Conservation (phyloP, 2,888 invertebrate genomes). For the Apomyelois bistriatella region DNA sequence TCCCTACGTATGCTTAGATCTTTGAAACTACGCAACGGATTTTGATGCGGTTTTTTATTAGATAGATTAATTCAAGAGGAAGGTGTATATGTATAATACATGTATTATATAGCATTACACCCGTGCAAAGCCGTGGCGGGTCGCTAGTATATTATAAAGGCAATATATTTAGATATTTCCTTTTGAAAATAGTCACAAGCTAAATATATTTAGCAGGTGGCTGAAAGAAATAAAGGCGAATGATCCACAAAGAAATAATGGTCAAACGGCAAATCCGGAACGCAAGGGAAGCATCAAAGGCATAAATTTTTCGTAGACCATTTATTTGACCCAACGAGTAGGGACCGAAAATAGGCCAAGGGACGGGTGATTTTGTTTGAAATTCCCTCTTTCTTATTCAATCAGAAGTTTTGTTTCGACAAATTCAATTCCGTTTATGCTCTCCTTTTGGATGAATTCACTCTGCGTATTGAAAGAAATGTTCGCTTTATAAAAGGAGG, state of each 20-base stretch:
- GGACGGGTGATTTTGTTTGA: slow-evolving; percentile 32
- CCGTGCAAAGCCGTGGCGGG: too few species aligned
- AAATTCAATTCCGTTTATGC: slow-evolving; percentile 22
- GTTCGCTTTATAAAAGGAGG: slow-evolving; percentile 7
- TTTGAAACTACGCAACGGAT: too few species aligned
- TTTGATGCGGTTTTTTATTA: too few species aligned
- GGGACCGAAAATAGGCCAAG: slow-evolving; percentile 45
- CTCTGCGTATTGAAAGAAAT: slow-evolving; percentile 1
- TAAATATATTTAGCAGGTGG: background rate
- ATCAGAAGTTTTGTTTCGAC: slow-evolving; percentile 24
- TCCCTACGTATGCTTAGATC: too few species aligned
- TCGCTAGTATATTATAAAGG: too few species aligned
- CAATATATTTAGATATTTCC: too few species aligned
- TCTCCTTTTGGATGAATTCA: slow-evolving; percentile 17
- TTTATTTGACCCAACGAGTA: slow-evolving; percentile 64
- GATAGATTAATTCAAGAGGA: too few species aligned
- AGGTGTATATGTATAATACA: too few species aligned
- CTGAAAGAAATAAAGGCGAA: background rate
- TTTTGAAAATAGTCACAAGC: too few species aligned
- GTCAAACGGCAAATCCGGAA: slow-evolving; percentile 36
- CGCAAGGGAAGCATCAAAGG: slow-evolving; percentile 44
- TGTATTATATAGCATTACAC: too few species aligned
- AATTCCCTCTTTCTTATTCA: slow-evolving; percentile 24
- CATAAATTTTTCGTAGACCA: slow-evolving; percentile 69
- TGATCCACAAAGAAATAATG: slow-evolving; percentile 17